A percentile compares a stretch with the other conserved stretches of the same genome.
These are phyloP conservation scores for Lichenostomus cassidix DNA, from an alignment of 2,113 vertebrate genomes.

Conservation along the genomic window DNA sequence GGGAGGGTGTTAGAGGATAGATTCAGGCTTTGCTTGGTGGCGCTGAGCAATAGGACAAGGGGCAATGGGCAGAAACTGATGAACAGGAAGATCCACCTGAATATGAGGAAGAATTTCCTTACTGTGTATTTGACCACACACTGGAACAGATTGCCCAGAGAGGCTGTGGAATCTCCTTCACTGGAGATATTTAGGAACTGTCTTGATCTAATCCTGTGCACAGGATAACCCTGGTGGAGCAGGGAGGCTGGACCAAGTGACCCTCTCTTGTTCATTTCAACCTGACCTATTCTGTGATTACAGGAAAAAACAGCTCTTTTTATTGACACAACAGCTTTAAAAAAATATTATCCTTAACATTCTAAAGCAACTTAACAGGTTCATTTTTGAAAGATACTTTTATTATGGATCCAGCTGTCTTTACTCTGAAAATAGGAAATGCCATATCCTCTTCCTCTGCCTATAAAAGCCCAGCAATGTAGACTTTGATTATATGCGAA, in stretches of 20 bases:
- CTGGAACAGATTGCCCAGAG: neutral
- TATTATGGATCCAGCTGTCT: neutral
- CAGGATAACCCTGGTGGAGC: neutral
- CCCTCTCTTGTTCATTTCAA: accelerated
- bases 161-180: neutral
- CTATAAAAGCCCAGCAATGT: neutral
- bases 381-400: neutral
- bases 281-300: neutral
- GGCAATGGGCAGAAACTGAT: neutral
- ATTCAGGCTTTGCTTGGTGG: accelerated
- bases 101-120: neutral
- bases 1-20: accelerated
- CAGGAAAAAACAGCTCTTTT: neutral
- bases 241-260: neutral
- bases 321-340: neutral
- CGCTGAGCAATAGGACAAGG: neutral
- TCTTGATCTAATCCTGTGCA: neutral
- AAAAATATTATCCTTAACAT: neutral
- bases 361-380: neutral
- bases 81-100: neutral
- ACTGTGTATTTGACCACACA: neutral
- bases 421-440: neutral
- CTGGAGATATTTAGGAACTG: neutral
- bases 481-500: neutral
- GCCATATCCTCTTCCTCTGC: neutral